Conservation (phyloP, 1,140 invertebrate species). For the Harlomillsia oculata region DNA sequence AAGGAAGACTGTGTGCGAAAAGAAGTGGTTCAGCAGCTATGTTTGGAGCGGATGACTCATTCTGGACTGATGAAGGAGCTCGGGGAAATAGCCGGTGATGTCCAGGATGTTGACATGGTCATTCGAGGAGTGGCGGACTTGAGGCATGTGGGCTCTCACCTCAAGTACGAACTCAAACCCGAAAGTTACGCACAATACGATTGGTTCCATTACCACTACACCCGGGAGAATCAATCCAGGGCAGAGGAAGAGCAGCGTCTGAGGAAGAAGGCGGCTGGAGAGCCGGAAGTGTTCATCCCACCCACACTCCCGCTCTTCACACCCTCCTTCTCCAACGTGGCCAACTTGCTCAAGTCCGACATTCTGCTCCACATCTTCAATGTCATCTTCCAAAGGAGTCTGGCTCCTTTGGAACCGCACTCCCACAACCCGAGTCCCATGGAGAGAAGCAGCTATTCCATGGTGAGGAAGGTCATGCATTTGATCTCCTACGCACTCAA, state of each 20-base stretch:
- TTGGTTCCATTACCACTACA: constrained; percentile 97
- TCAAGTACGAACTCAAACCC: constrained; percentile 80
- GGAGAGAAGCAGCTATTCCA: constrained; percentile 57
- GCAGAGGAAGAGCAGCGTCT: constrained; percentile 84
- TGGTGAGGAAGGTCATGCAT: constrained; percentile 73
- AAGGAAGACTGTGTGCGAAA: constrained; percentile 77
- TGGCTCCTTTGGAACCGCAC: neutral
- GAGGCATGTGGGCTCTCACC: constrained; percentile 64
- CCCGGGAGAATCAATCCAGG: constrained; percentile 83
- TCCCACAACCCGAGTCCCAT: too few relatives aligned
- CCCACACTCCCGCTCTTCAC: constrained; percentile 71
- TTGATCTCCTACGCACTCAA: constrained; percentile 82
- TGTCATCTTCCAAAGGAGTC: constrained; percentile 53
- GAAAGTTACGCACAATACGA: constrained; percentile 83
- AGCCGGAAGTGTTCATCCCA: constrained; percentile 84
- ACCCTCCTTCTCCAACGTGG: constrained; percentile 62
- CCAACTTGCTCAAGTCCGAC: constrained; percentile 80
- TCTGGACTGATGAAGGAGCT: constrained; percentile 79
- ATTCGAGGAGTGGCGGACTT: constrained; percentile 84
- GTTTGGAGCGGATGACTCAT: constrained; percentile 85
- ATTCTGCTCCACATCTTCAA: constrained; percentile 78
- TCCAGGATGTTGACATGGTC: constrained; percentile 79
- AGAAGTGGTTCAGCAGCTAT: constrained; percentile 93
- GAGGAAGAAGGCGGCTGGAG: constrained; percentile 60
- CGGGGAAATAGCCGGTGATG: constrained; percentile 69